Evolutionary conservation across 2,797 vertebrate species (phyloP), one percentile per base, ranked within the genome.

Genomic region (Sparus aurata): DNA sequence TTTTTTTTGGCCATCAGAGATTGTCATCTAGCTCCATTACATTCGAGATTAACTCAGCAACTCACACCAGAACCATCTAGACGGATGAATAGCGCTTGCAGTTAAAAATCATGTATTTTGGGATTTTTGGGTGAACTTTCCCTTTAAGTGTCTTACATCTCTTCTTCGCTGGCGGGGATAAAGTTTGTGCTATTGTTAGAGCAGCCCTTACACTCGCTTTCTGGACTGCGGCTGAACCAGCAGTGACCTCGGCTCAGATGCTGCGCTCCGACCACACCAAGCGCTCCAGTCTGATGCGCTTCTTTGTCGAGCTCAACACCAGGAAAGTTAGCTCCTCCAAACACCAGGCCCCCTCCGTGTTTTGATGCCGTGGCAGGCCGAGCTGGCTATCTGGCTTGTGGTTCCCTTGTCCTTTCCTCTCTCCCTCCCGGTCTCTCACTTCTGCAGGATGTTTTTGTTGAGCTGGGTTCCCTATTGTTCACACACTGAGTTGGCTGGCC

Each of bases 401-500:
- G 74, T 79, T 82, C 45, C 60, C 87, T 77, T 66, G 76, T 84
- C 76, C 77, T 70, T 80, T 82, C 86, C 89, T 82, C 79, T 55
- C 83, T 80, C 81, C 84, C 87, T 77, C 78, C 71, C 79, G 67
- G 83, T 90, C 91, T 90, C 92, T 93, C 92, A 88, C 91, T 94
- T 90, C 78, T 92, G 94, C 95, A 96, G 95, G 95, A 96, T 95
- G 95, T 96, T 96, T 95, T 95, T 95, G 94, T 96, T 95, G 94
- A 95, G 93, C 85, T 94, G 93, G 91, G 92, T 94, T 94, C 94
- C 94, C 93, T 80, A 96, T 96, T 96, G 95, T 95, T 94, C 92
- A 87, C 93, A 88, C 89, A 92, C 91, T 89, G 87, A 93, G 89
- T 94, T 96, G 95, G 95, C 95, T 83, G 85, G 85, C 82, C 89